Percentiles rank a stretch among this genome's conserved stretches.
Evolutionary conservation across 23 tunicate genomes (phyloP).

Genomic region (Ascidia mentula): DNA sequence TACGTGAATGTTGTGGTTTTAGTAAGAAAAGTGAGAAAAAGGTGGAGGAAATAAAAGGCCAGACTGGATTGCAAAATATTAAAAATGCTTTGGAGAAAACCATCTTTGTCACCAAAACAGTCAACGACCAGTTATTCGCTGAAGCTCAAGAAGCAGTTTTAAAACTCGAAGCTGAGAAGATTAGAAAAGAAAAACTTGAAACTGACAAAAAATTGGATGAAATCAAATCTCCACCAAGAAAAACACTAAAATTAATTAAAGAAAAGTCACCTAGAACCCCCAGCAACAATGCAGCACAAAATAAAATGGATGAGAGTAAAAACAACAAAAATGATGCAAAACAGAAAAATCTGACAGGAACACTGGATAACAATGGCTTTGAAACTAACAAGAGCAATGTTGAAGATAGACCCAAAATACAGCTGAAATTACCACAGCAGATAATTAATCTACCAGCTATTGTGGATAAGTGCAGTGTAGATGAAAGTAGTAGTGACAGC

Average conservation of each 20-base stretch:
- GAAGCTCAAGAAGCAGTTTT: slow-evolving; percentile 13
- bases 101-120: slow-evolving; percentile 8
- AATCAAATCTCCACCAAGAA: neutral
- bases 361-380: neutral
- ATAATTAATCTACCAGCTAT: neutral
- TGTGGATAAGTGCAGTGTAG: neutral
- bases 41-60: slow-evolving; percentile 4
- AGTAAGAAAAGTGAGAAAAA: no score
- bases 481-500: neutral
- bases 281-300: neutral
- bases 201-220: neutral
- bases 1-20: no score
- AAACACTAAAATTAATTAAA: neutral
- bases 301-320: neutral
- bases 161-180: neutral
- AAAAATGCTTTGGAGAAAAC: slow-evolving; percentile 33
- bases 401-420: neutral
- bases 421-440: neutral
- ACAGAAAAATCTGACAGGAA: neutral
- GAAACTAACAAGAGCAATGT: neutral
- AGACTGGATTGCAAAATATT: slow-evolving; percentile 30
- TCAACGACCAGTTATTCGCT: slow-evolving; percentile 17
- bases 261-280: neutral
- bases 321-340: neutral
- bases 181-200: neutral